Conservation (phyloP, 2,113 vertebrate species). For the Otolemur garnettii region DNA sequence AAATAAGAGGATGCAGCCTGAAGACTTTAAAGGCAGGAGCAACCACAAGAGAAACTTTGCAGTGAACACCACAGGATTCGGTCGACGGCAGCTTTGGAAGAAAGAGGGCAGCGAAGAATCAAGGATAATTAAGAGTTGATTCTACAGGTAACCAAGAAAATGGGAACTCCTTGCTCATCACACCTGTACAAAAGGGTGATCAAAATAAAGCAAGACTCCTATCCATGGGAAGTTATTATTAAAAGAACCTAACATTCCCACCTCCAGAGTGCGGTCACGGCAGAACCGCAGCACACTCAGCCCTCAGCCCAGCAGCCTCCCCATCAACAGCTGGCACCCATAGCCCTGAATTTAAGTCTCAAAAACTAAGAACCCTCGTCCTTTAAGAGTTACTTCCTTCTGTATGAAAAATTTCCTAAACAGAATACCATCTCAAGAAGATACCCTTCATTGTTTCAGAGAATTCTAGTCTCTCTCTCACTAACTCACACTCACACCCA, state of each 20-base stretch:
- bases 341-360: background rate
- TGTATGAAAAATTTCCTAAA: constrained; percentile 46
- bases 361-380: background rate
- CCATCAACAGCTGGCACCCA: background rate
- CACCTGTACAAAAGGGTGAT: background rate
- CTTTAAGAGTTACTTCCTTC: constrained; percentile 23
- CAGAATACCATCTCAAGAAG: constrained; percentile 41
- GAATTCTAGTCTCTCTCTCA: background rate
- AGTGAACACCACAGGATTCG: background rate
- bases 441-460: background rate
- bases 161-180: background rate
- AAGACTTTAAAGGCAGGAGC: constrained; percentile 2
- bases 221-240: constrained; percentile 36
- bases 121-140: background rate
- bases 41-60: background rate
- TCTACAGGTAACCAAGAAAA: background rate
- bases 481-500: background rate
- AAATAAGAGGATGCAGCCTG: constrained; percentile 11
- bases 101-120: background rate
- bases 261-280: background rate
- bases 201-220: constrained; percentile 34
- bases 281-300: constrained; percentile 17
- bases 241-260: constrained; percentile 49
- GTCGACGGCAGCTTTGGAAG: background rate
- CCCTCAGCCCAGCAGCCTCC: background rate